phyloP scores from a whole-genome alignment of 2,113 vertebrate species.

The Eclectus roratus region DNA sequence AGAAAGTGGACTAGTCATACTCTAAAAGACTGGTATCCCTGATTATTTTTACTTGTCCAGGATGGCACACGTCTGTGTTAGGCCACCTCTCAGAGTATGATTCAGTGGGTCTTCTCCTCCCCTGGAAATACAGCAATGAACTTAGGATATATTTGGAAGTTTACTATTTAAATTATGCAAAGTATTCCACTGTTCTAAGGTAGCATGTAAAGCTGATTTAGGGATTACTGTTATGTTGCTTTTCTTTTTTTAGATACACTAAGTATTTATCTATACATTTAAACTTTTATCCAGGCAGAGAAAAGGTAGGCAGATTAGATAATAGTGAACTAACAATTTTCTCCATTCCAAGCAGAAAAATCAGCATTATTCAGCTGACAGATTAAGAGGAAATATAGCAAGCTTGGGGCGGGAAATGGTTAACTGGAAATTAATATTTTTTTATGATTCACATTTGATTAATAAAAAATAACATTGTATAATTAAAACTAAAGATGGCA shows the following conservation, averaged over 20 bases:
- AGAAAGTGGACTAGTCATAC: slow-evolving; percentile 20
- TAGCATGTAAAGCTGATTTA: slow-evolving; percentile 45
- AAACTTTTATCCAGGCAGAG: slow-evolving; percentile 2
- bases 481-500: neutral
- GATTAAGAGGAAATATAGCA: neutral
- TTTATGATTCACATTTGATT: neutral
- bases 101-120: neutral
- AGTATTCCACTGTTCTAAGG: neutral
- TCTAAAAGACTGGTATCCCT: neutral
- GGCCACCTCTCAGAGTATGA: neutral
- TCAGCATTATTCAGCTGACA: neutral
- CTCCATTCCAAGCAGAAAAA: neutral
- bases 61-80: neutral
- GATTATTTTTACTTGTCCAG: neutral
- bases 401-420: neutral
- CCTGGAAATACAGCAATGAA: neutral
- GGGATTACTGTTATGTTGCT: slow-evolving; percentile 32
- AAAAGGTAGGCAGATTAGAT: slow-evolving; percentile 15
- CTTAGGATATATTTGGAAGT: neutral
- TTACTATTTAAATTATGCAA: neutral
- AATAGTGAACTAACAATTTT: neutral
- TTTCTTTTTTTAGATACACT: slow-evolving; percentile 39
- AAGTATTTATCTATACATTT: slow-evolving; percentile 44
- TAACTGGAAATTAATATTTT: neutral
- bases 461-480: neutral